phyloP scores from a whole-genome alignment of 2,113 vertebrate genomes.

The Pseudorectes ferrugineus region DNA sequence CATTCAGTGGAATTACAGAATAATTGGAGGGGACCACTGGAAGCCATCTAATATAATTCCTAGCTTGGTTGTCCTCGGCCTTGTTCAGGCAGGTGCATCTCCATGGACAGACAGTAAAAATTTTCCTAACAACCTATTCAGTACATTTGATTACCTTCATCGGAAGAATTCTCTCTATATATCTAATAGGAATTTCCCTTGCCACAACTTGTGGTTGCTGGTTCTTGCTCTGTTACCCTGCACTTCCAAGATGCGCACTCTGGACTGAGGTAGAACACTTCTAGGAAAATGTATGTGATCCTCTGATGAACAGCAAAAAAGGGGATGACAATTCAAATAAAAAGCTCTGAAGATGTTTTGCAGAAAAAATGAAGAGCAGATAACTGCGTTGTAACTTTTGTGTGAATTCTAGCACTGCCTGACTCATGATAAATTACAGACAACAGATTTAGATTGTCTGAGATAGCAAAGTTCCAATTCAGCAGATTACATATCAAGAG shows the following conservation, averaged over 20 bases:
- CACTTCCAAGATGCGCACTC: neutral
- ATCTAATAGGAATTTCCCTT: neutral
- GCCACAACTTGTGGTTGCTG: neutral
- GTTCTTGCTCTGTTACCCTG: neutral
- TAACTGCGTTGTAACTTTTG: neutral
- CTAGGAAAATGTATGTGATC: neutral
- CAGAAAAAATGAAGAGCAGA: neutral
- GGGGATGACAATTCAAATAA: neutral
- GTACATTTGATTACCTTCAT: rapidly evolving
- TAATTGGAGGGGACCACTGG: neutral
- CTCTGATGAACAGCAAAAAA: neutral
- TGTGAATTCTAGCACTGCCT: neutral
- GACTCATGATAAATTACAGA: neutral
- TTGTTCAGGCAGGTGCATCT: neutral
- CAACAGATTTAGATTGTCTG: neutral
- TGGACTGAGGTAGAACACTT: neutral
- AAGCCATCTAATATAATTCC: neutral
- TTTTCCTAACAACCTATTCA: neutral
- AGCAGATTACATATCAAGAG: neutral
- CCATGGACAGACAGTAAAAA: neutral
- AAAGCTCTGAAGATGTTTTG: neutral
- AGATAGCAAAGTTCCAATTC: neutral
- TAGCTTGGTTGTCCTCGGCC: neutral
- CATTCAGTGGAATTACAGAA: neutral
- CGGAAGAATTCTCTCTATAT: neutral